Base-by-base conservation (phyloP, 2,888 invertebrate genomes). In the Deilephila porcellus region DNA sequence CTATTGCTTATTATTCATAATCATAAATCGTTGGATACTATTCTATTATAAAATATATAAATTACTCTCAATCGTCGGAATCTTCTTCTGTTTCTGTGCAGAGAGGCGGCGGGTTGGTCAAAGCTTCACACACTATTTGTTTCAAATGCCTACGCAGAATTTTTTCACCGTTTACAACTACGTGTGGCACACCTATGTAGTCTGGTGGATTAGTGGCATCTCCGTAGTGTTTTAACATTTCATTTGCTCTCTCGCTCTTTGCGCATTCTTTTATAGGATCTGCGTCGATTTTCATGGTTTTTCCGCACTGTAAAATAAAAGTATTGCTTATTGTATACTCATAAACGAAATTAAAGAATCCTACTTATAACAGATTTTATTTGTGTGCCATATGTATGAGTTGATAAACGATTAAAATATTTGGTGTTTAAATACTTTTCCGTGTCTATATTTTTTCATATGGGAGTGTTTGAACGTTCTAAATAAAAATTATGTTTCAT, bases 201-300 rank as follows among this genome's bases (percentile, higher is more conserved):
- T 78, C 76, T 1, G 76, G 81, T 72, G 80, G 83, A 32, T 83
- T 76, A 71, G 84, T 89, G 74, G 84, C 81, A 1, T 83, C 82
- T 11, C 88, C 90, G 71, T 87, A 86, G 52, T 79, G 53, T 73
- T 85, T 82, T 0, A 88, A 82, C 8, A 90, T 82, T 25, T 52
- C n/a, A 20, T 62, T 70, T 3, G 88, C 90, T 76, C 73, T 81
- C 4, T 71, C 29, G 1, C 85, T 77, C 73, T 87, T 88, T 0
- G 91, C 91, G 73, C 91, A 91, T 37, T 78, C 53, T 74, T 88
- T 88, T 71, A 91, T 90, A 3, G 82, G 70, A 0, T 71, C 71
- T 0, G 84, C 72, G 63, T 87, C 72, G 19, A 90, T 75, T 5
- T 79, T 74, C 80, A 87, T 75, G 4, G 71, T 71, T 56, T 29